Evolutionary conservation across 2,113 vertebrate genomes (phyloP), one percentile per base, ranked within the genome.

Genomic region (Nibea albiflora): DNA sequence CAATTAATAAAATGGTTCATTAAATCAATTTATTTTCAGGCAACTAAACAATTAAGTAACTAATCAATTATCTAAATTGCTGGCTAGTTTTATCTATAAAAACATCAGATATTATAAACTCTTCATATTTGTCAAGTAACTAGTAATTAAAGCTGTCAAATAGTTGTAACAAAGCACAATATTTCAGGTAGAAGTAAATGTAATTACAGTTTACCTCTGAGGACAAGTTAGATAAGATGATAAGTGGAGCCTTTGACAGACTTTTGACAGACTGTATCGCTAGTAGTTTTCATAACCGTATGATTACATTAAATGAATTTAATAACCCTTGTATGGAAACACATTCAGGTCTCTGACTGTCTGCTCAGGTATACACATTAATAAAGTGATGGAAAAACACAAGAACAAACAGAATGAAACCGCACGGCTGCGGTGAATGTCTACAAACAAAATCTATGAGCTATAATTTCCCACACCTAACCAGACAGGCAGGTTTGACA

Each of bases 401-500:
- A 15, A 10, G 2, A 11, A 42, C 28, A 61, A 1, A 20, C 35
- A 46, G 2, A 16, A 11, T 2, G 19, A 46, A 46, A 56, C 24
- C 9, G 6, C 19, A 11, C 26, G 7, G 9, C 19, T 26, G 19
- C 19, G 9, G 63, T 42, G 10, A 64, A 19, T 44, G 54, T 53
- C 20, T 3, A 53, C 10, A 49, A 50, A 44, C n/a, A 28, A 2
- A 49, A 22, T 31, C 77, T 9, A 12, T 56, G 15, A 61, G n/a
- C 39, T 10, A 5, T 49, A 2, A 52, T 46, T 15, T 58, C 1
- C 6, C 19, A 17, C n/a, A 28, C 11, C 11, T 53, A 77, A 79
- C 28, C 20, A 22, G 77, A 47, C 12, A 1, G 11, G 8, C 80
- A 58, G 39, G 78, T 84, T 71, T 79, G 65, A 67, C 22, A 49